A percentile compares a stretch with the other conserved stretches of the same genome.
Conservation (phyloP, 2,888 invertebrate species). For the Eledone cirrhosa region DNA sequence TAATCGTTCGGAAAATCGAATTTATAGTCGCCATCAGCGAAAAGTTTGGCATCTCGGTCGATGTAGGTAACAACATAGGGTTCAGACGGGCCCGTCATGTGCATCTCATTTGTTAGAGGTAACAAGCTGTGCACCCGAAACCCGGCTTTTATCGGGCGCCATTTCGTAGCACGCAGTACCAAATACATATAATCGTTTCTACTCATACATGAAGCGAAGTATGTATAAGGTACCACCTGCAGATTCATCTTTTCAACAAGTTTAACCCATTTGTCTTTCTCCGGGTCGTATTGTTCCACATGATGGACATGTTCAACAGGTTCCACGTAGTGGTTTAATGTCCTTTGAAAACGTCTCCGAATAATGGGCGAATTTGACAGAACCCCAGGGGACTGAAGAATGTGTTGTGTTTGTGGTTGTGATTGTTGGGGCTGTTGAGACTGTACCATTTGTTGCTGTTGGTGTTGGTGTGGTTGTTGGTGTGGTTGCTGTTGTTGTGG, state of each 20-base stretch:
- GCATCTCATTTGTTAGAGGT: slow-evolving; percentile 14
- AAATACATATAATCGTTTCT: slow-evolving; percentile 26
- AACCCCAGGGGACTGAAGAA: background rate
- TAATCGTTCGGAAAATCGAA: slow-evolving; percentile 18
- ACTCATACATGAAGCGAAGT: slow-evolving; percentile 15
- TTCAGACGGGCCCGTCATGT: slow-evolving; percentile 5
- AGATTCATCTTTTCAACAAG: slow-evolving; percentile 19
- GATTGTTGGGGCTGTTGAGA: background rate
- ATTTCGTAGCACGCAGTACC: slow-evolving; percentile 9
- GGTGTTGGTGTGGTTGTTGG: no score
- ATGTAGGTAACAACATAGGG: slow-evolving; percentile 17
- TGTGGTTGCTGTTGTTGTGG: no score
- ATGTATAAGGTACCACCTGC: slow-evolving; percentile 19
- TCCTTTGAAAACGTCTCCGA: slow-evolving; percentile 2
- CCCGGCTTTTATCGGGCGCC: slow-evolving; percentile 16
- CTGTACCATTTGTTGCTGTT: background rate
- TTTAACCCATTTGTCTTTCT: slow-evolving; percentile 22
- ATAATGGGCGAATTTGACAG: slow-evolving; percentile 10
- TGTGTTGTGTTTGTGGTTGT: background rate
- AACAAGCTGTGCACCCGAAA: slow-evolving; percentile 5
- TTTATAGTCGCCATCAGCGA: slow-evolving; percentile 20
- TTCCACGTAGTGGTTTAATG: slow-evolving; percentile 18
- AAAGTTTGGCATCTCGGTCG: slow-evolving; percentile 25
- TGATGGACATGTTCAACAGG: slow-evolving; percentile 21
- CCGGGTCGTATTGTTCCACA: slow-evolving; percentile 19